Percentiles rank a stretch among this genome's conserved stretches.
Conservation (phyloP, 2,888 invertebrate genomes). For the Seira ritae region DNA sequence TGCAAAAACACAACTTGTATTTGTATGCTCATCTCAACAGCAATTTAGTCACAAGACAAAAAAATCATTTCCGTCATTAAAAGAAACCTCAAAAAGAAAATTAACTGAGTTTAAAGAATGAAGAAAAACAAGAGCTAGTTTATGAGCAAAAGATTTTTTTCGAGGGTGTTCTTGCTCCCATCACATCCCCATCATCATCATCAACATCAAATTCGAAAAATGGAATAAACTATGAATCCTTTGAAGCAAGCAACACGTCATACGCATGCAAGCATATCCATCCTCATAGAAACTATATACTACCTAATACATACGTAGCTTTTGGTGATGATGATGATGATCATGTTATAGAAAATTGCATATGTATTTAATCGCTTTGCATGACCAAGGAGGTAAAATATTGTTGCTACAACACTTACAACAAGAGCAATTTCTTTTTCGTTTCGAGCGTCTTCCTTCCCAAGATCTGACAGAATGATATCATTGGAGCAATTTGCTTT, state of each 20-base stretch:
- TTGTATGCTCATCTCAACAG: background rate
- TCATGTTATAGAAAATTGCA: slow-evolving; percentile 16
- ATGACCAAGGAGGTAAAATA: slow-evolving; percentile 18
- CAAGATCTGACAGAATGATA: slow-evolving; percentile 54
- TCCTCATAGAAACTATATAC: too few relatives aligned
- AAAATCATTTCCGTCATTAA: slow-evolving; percentile 51
- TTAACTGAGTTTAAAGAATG: background rate
- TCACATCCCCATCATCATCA: too few relatives aligned
- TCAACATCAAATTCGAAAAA: too few relatives aligned
- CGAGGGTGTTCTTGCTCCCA: slow-evolving; percentile 7
- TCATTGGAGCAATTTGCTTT: slow-evolving; percentile 58
- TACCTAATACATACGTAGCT: too few relatives aligned
- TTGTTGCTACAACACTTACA: background rate
- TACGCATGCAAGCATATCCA: background rate
- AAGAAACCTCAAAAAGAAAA: slow-evolving; percentile 12
- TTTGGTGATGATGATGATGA: background rate
- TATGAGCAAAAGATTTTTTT: background rate
- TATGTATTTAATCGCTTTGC: slow-evolving; percentile 24
- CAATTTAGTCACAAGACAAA: slow-evolving; percentile 22
- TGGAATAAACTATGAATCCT: too few relatives aligned
- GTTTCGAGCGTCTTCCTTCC: slow-evolving; percentile 2
- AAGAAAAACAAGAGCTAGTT: background rate
- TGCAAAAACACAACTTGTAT: too few relatives aligned
- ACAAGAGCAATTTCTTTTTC: background rate
- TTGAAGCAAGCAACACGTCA: too few relatives aligned